Conservation (phyloP, 2,797 vertebrate species). For the Menidia menidia region DNA sequence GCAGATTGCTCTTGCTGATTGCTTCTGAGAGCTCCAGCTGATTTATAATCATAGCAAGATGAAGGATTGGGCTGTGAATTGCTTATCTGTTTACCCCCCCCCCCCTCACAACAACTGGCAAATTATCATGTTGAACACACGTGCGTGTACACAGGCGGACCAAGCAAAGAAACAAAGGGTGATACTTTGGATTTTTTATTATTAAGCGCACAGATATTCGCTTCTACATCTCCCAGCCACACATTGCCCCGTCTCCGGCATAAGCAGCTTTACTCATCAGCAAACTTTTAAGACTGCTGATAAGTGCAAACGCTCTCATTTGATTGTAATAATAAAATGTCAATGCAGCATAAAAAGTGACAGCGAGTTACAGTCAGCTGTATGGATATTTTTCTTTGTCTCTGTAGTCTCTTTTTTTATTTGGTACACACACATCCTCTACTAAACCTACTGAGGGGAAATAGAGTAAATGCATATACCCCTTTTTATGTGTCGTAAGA, state of each 20-base stretch:
- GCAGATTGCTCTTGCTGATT: slow-evolving; percentile 82
- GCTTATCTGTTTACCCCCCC: slow-evolving; percentile 81
- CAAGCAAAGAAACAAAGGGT: slow-evolving; percentile 24
- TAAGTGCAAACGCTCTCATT: slow-evolving; percentile 64
- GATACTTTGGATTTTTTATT: slow-evolving; percentile 54
- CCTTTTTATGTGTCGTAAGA: slow-evolving; percentile 6
- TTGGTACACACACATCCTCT: background rate
- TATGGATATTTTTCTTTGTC: slow-evolving; percentile 1
- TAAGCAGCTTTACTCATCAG: slow-evolving; percentile 55
- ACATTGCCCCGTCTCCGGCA: slow-evolving; percentile 46
- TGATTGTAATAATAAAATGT: slow-evolving; percentile 53
- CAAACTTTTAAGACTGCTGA: slow-evolving; percentile 55
- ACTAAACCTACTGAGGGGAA: too few relatives aligned
- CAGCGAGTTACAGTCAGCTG: slow-evolving; percentile 32
- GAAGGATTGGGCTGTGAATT: slow-evolving; percentile 80
- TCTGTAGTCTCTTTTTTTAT: background rate
- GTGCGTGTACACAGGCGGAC: slow-evolving; percentile 17
- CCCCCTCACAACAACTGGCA: slow-evolving; percentile 78
- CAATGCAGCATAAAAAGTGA: slow-evolving; percentile 35
- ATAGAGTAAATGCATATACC: background rate
- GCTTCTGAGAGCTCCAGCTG: slow-evolving; percentile 82
- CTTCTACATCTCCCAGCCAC: slow-evolving; percentile 36
- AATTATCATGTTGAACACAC: slow-evolving; percentile 79
- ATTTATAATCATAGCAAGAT: slow-evolving; percentile 84
- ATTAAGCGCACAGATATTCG: slow-evolving; percentile 55